phyloP scores from a whole-genome alignment of 2,888 invertebrate species.

The Dasysyrphus albostriatus region DNA sequence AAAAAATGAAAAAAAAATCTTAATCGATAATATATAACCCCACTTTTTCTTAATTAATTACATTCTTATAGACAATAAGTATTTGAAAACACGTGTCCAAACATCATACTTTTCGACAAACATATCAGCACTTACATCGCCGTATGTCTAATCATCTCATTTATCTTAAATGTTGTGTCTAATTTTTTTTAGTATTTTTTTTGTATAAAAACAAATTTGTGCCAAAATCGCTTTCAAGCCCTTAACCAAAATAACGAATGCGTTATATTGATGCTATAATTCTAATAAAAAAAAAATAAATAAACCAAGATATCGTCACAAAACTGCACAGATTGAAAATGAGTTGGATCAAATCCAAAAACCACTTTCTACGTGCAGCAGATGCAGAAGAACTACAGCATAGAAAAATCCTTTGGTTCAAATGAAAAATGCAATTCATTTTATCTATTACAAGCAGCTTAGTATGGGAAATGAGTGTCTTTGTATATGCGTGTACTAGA shows the following conservation, averaged over 20 bases:
- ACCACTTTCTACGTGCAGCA: conserved; percentile 56
- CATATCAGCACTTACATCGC: conserved; percentile 30
- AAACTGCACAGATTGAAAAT: conserved; percentile 26
- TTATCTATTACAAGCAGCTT: conserved; percentile 18
- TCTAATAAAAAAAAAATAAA: not conserved
- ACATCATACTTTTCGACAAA: conserved; percentile 17
- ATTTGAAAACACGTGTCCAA: conserved; percentile 32
- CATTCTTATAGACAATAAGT: not conserved
- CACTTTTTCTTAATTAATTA: not conserved
- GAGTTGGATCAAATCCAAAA: conserved; percentile 68
- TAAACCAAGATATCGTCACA: conserved; percentile 3
- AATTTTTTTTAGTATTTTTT: conserved; percentile 5
- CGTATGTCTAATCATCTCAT: conserved; percentile 31
- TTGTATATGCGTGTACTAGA: conserved; percentile 28
- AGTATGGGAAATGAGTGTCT: not conserved
- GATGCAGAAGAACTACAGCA: not conserved
- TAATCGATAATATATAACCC: not conserved
- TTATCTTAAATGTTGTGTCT: conserved; percentile 23
- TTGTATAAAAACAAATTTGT: conserved; percentile 10
- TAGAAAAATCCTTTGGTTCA: conserved; percentile 26
- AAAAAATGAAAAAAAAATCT: not conserved
- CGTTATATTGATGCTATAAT: conserved; percentile 26
- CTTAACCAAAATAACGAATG: conserved; percentile 23
- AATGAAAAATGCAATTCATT: conserved; percentile 49
- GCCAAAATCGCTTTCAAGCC: conserved; percentile 18